Evolutionary conservation across 2,113 vertebrate genomes (phyloP).

Genomic region (Pithys albifrons): DNA sequence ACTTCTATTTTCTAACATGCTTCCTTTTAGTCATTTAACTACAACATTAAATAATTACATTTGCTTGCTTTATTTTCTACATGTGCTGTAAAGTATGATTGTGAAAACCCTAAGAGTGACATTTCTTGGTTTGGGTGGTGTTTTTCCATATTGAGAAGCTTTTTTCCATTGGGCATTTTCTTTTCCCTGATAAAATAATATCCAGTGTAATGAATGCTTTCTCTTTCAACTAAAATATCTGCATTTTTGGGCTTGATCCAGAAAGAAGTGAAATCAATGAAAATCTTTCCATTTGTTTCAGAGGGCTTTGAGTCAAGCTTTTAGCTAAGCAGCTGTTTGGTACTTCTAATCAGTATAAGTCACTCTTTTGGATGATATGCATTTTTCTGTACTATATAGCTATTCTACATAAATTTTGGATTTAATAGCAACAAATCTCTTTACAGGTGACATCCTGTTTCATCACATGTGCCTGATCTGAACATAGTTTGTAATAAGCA

Average conservation of each 20-base stretch:
- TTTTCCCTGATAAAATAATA: background rate
- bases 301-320: conserved; percentile 10
- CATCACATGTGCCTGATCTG: background rate
- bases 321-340: background rate
- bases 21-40: background rate
- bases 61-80: background rate
- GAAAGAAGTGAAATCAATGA: conserved; percentile 31
- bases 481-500: background rate
- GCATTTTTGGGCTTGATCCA: background rate
- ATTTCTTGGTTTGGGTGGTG: background rate
- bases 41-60: background rate
- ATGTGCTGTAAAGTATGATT: background rate
- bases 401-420: background rate
- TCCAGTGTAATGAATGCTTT: background rate
- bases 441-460: background rate
- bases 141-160: background rate
- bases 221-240: background rate
- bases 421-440: background rate
- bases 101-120: background rate
- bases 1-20: background rate
- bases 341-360: background rate
- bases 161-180: background rate
- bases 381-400: background rate
- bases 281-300: conserved; percentile 46
- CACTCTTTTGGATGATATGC: background rate